A percentile compares a stretch with the other conserved stretches of the same genome.
phyloP scores from a whole-genome alignment of 35 echinoderm and acorn worm genomes.

The Lytechinus variegatus region DNA sequence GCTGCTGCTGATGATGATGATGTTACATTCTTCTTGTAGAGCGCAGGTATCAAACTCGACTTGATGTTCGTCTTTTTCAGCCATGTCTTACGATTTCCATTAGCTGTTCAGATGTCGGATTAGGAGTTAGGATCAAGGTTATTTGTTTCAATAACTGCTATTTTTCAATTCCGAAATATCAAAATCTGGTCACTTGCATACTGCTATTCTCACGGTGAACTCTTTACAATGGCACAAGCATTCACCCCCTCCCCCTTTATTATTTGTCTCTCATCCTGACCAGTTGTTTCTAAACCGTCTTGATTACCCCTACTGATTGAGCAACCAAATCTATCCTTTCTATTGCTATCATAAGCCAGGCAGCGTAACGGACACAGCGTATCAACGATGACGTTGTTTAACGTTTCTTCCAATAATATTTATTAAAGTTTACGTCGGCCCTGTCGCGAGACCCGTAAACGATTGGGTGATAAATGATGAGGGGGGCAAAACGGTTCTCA shows the following conservation, averaged over 20 bases:
- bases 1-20: no score
- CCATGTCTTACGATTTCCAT: no score
- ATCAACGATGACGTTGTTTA: constrained; percentile 37
- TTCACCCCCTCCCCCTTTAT: neutral
- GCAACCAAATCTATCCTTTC: constrained; percentile 21
- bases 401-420: constrained; percentile 46
- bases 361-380: constrained; percentile 35
- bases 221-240: no score
- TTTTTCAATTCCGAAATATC: neutral
- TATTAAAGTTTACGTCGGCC: constrained; percentile 40
- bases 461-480: constrained; percentile 42
- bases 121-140: no score
- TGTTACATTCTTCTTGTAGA: no score
- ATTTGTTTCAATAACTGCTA: no score
- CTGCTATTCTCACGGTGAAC: no score
- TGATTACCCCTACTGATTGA: constrained; percentile 39
- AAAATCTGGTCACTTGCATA: neutral
- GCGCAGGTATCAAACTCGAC: no score
- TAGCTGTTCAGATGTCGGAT: no score
- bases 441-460: constrained; percentile 18
- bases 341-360: constrained; percentile 9
- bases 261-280: constrained; percentile 18
- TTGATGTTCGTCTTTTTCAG: no score
- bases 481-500: neutral
- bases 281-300: constrained; percentile 26